Evolutionary conservation across 1,140 invertebrate species (phyloP).

Genomic region (Galendromus occidentalis): DNA sequence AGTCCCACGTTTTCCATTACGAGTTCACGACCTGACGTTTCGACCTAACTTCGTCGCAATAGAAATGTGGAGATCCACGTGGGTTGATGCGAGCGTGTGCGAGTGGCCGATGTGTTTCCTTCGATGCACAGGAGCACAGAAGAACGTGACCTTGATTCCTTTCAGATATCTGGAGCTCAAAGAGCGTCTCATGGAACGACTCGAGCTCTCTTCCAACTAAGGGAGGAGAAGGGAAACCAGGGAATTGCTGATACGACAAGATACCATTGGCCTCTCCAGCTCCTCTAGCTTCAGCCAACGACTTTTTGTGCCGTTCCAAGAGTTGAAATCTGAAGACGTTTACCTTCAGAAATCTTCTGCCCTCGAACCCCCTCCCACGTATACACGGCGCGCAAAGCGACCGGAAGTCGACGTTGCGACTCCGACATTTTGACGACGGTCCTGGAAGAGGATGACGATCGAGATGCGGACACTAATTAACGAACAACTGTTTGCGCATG

Average conservation of each 20-base stretch:
- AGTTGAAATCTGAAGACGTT: neutral
- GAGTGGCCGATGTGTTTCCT: neutral
- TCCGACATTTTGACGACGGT: neutral
- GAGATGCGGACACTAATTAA: neutral
- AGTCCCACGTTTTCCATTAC: neutral
- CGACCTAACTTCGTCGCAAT: neutral
- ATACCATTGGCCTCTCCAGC: neutral
- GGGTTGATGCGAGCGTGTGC: neutral
- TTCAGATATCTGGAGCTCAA: slow-evolving; percentile 3
- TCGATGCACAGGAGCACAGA: neutral
- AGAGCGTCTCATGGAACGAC: neutral
- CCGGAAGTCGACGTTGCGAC: neutral
- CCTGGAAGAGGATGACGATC: neutral
- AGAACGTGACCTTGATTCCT: neutral
- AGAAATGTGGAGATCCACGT: neutral
- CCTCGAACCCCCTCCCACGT: neutral
- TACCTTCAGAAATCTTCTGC: neutral
- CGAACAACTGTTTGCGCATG: neutral
- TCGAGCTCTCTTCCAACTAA: neutral
- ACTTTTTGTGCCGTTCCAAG: no score
- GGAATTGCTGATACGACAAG: neutral
- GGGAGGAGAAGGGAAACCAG: neutral
- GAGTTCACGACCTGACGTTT: neutral
- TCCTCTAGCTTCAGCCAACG: neutral
- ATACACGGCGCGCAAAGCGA: neutral